Percentiles rank a stretch among this genome's conserved stretches.
These are phyloP conservation scores for Copidosoma floridanum DNA, from an alignment of 1,140 invertebrate species.

Conservation along the genomic window DNA sequence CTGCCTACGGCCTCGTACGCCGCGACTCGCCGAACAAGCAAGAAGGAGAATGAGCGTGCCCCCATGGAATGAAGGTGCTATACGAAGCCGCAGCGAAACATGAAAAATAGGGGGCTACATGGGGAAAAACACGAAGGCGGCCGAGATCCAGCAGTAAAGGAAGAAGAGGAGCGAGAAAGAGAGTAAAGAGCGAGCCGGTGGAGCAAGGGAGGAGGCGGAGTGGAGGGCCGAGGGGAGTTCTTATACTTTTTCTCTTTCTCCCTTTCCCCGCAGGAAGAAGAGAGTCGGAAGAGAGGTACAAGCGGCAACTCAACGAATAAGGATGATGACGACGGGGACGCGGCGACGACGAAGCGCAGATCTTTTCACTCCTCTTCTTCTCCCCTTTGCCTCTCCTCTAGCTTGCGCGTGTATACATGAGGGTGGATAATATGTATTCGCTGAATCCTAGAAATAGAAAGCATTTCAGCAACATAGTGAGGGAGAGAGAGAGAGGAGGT, in stretches of 20 bases:
- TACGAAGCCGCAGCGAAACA: constrained; percentile 58
- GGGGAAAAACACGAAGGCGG: constrained; percentile 53
- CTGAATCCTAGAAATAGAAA: constrained; percentile 23
- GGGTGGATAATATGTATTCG: too few relatives aligned
- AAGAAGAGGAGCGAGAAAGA: constrained; percentile 21
- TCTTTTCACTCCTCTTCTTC: not conserved
- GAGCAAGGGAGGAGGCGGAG: not conserved
- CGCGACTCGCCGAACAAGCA: not conserved
- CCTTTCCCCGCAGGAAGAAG: constrained; percentile 10
- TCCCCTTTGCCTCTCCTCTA: not conserved
- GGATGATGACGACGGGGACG: not conserved
- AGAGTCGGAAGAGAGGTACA: constrained; percentile 9
- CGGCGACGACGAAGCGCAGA: constrained; percentile 6
- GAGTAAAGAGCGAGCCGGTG: constrained; percentile 5
- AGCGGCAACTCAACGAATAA: constrained; percentile 14
- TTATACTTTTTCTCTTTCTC: too few relatives aligned
- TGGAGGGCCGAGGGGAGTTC: too few relatives aligned
- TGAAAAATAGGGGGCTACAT: constrained; percentile 58
- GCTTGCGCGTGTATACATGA: not conserved
- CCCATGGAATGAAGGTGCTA: constrained; percentile 56
- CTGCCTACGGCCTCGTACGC: constrained; percentile 18
- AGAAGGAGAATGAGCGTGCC: constrained; percentile 28
- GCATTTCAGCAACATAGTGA: constrained; percentile 3
- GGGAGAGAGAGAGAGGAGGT: constrained; percentile 19
- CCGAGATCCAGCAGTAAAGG: constrained; percentile 18